Base-by-base conservation (phyloP, 2,888 invertebrate species). In the Cataglyphis rosenhaueri region DNA sequence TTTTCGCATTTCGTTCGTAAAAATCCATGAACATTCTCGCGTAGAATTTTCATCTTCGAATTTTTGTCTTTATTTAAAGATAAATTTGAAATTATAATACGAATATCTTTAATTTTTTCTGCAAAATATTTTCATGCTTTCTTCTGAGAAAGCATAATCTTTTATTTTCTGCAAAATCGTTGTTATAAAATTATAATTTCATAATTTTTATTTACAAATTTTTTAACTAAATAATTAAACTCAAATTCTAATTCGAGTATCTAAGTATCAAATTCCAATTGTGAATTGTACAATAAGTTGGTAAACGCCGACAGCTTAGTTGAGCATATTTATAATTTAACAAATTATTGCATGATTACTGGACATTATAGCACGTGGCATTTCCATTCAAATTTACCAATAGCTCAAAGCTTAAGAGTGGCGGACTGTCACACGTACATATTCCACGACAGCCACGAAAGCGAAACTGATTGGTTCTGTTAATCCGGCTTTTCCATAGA, bases 391-490 rank as follows among this genome's bases (percentile, higher is more conserved):
- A 71, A 71, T 25, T 70, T 70, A 59, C 9, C 57, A 59, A 59
- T 59, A 35, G 71, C 70, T 44, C 57, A 55, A 61, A 78, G 52
- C 21, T 57, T 78, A 71, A 71, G 59, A 32, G 59, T 44, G 52
- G 44, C n/a, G 44, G 59, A 71, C 44, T 59, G 71, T 71, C 71
- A 79, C 35, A 21, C 68, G 57, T 32, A 68, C 66, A 29, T 55
- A 38, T 41, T 38, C 29, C 35, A 41, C 52, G 65, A 61, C 75
- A 62, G 55, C 71, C 70, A 76, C 81, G 88, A 87, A 84, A 85
- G 83, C 82, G 84, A 85, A 86, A 85, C 86, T 86, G 88, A 90
- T 89, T 89, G 86, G 86, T 79, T 86, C 81, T 86, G 88, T 89
- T 90, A 90, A 90, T 88, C 86, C 81, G 74, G 84, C 82, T 87